These are phyloP conservation scores for Drymonia ruficornis DNA, from an alignment of 2,888 invertebrate genomes.

Conservation along the genomic window DNA sequence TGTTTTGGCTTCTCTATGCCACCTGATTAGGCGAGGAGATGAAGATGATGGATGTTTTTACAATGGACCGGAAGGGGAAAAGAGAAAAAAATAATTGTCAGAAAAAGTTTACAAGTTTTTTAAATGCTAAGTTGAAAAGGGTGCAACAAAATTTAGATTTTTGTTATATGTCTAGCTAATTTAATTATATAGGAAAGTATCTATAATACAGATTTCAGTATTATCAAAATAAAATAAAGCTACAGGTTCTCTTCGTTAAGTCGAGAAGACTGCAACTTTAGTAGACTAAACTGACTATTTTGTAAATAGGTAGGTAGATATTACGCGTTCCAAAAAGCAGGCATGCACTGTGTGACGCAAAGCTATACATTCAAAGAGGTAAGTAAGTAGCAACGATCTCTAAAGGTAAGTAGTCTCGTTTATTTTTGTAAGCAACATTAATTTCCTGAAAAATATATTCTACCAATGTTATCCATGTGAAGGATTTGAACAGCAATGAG, in stretches of 20 bases:
- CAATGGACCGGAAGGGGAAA: slow-evolving; percentile 52
- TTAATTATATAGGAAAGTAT: too few relatives aligned
- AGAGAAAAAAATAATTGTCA: slow-evolving; percentile 60
- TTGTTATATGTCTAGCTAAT: too few relatives aligned
- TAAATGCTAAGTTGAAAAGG: slow-evolving; percentile 35
- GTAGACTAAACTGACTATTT: too few relatives aligned
- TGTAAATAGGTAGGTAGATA: too few relatives aligned
- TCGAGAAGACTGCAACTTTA: too few relatives aligned
- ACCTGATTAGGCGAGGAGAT: slow-evolving; percentile 80
- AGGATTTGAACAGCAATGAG: not conserved
- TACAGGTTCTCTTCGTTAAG: too few relatives aligned
- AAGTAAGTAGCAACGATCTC: not conserved
- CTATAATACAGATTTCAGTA: too few relatives aligned
- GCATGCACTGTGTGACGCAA: slow-evolving; percentile 26
- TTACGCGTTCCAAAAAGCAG: slow-evolving; percentile 14
- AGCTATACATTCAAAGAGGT: not conserved
- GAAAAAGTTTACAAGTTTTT: slow-evolving; percentile 47
- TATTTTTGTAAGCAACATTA: not conserved
- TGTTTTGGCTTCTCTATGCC: slow-evolving; percentile 94
- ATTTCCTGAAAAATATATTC: not conserved
- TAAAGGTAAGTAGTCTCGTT: too few relatives aligned
- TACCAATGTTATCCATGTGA: not conserved
- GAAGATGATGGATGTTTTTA: slow-evolving; percentile 45
- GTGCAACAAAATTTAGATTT: slow-evolving; percentile 13
- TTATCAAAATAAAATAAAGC: too few relatives aligned